Conservation (phyloP, 2,797 vertebrate genomes). For the Lycodopsis pacificus region DNA sequence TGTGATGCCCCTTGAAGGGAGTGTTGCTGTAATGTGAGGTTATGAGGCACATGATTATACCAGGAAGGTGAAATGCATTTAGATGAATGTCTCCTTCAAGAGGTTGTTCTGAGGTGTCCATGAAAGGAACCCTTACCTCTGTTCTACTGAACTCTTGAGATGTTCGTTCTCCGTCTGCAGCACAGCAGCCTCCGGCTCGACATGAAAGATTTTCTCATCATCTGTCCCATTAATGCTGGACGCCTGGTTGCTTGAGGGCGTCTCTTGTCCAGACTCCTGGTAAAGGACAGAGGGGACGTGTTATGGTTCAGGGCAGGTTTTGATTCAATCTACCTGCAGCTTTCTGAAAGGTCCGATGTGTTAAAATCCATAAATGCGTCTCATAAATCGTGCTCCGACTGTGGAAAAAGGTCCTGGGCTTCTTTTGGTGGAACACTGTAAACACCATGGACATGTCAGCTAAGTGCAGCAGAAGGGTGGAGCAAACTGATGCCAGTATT, state of each 20-base stretch:
- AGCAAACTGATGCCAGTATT: conserved; percentile 53
- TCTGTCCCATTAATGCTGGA: conserved; percentile 96
- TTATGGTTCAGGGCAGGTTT: conserved; percentile 23
- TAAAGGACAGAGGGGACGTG: conserved; percentile 14
- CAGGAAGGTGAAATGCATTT: not conserved
- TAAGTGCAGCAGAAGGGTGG: conserved; percentile 48
- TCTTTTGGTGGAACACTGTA: conserved; percentile 13
- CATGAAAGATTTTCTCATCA: conserved; percentile 92
- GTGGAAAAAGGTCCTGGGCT: not conserved
- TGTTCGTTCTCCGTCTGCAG: conserved; percentile 93
- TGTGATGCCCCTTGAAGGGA: conserved; percentile 7
- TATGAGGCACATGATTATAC: not conserved
- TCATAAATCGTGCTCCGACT: conserved; percentile 12
- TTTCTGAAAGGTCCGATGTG: conserved; percentile 19
- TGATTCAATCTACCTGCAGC: conserved; percentile 8
- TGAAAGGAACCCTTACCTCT: conserved; percentile 84
- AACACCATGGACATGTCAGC: conserved; percentile 41
- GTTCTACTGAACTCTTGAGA: conserved; percentile 91
- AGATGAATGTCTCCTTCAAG: not conserved
- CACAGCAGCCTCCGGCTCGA: conserved; percentile 83
- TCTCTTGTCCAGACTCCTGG: conserved; percentile 91
- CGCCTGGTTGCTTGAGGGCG: conserved; percentile 87
- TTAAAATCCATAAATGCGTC: conserved; percentile 18
- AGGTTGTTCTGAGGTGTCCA: not conserved
- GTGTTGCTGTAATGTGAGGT: not conserved